A percentile compares a stretch with the other conserved stretches of the same genome.
These are phyloP conservation scores for Peromyscus attwateri DNA, from an alignment of 2,797 vertebrate species.

Conservation along the genomic window DNA sequence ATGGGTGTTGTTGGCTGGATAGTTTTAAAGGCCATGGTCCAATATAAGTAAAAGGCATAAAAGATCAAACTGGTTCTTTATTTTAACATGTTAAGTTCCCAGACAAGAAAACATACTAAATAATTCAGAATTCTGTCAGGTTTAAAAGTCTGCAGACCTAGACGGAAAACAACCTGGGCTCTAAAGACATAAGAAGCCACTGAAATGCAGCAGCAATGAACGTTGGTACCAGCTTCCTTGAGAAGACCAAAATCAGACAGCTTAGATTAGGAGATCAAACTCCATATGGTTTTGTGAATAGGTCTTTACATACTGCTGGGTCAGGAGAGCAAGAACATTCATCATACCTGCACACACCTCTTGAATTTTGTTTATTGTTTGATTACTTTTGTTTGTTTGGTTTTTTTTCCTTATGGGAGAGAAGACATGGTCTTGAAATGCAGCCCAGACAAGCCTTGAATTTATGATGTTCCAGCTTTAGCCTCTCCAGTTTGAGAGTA, in stretches of 20 bases:
- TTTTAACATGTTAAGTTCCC: neutral
- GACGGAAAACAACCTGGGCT: neutral
- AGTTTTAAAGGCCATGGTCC: neutral
- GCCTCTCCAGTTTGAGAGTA: neutral
- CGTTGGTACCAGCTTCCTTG: neutral
- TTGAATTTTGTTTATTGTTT: neutral
- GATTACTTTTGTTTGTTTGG: neutral
- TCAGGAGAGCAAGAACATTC: neutral
- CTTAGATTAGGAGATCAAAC: neutral
- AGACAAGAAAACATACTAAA: neutral
- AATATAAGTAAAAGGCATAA: neutral
- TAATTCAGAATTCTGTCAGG: neutral
- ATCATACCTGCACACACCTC: neutral
- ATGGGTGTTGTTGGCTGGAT: neutral
- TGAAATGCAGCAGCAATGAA: neutral
- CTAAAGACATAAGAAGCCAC: neutral
- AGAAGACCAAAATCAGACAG: neutral
- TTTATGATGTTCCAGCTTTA: neutral
- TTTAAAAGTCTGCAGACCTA: neutral
- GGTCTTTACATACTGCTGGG: neutral
- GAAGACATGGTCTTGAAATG: neutral
- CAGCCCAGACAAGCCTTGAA: neutral
- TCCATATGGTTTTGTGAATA: neutral
- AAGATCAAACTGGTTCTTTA: neutral
- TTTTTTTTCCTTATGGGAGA: neutral